phyloP scores from a whole-genome alignment of 2,113 vertebrate species.

The Thymallus thymallus region DNA sequence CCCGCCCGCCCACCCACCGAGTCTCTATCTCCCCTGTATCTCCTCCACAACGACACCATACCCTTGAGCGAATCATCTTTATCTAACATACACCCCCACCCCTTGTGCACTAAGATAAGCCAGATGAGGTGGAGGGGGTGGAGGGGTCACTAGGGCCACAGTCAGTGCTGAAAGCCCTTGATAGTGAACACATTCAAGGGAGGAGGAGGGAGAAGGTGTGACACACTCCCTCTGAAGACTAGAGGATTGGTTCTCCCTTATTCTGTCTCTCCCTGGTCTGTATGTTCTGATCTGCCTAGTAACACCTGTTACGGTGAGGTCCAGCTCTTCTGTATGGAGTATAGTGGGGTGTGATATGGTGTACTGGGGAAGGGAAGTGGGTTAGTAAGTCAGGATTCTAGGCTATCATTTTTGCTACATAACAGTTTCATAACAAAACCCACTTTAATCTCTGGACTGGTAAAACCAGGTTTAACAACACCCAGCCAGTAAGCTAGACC shows the following conservation, averaged over 20 bases:
- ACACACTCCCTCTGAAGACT: too few species aligned
- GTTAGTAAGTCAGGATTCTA: constrained; percentile 20
- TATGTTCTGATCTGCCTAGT: not conserved
- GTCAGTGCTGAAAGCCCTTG: constrained; percentile 32
- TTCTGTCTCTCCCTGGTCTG: too few species aligned
- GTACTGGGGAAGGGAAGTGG: constrained; percentile 1
- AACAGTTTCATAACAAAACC: constrained; percentile 42
- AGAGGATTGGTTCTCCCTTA: too few species aligned
- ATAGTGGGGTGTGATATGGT: not conserved
- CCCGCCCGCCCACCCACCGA: constrained; percentile 20
- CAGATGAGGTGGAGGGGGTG: not conserved
- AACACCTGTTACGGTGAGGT: not conserved
- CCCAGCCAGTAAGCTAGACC: not conserved
- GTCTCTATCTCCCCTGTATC: constrained; percentile 20
- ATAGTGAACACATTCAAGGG: constrained; percentile 8
- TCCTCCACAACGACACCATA: not conserved
- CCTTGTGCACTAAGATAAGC: not conserved
- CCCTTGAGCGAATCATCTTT: not conserved
- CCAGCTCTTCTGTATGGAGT: too few species aligned
- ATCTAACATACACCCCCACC: not conserved
- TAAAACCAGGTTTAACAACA: constrained; percentile 51
- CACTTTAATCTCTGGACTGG: constrained; percentile 7
- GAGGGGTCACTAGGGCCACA: not conserved
- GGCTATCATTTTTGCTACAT: constrained; percentile 3
- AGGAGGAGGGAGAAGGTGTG: not conserved